Base-by-base conservation (phyloP, 2,797 vertebrate species). In the Channallabes apus region DNA sequence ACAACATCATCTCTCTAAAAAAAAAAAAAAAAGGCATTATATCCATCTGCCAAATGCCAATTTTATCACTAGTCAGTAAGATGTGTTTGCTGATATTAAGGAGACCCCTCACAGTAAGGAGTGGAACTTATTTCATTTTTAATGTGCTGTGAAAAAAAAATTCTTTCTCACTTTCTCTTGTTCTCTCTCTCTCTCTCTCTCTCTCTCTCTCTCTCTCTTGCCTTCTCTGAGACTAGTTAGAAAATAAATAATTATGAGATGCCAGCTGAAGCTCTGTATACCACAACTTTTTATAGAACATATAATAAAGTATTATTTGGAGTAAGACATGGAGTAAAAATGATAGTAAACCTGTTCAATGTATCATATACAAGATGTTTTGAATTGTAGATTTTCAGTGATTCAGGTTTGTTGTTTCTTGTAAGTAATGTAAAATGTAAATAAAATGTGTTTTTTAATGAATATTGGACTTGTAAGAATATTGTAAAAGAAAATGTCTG, bases 391-490 rank as follows among this genome's bases (percentile, higher is more conserved):
- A 94, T 84, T 91, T 91, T 91, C 90, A 90, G 91, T 93, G 91
- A 89, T 90, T 91, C 89, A 90, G 86, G 89, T 94, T 91, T 90
- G 92, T 94, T 92, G 82, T 92, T 93, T 94, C 90, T 92, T 97
- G 95, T 96, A 96, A 96, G 95, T 95, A 93, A 94, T 96, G 95
- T 96, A 97, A 96, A 97, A 94, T 96, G 95, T 96, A 97, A 96
- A 97, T 96, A 96, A 95, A 95, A 92, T 91, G 89, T 91, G 88
- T 93, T 93, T 94, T 92, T 76, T 29, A 59, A 92, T 90, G 54
- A 91, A 92, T 91, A 94, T 92, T 91, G 91, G 91, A 92, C 89
- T 41, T 91, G 1, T 38, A 38, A 38, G 35, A 38, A 38, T n/a
- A 24, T 7, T 59, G 46, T 51, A 51, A 51, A 51, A 41, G 12